phyloP scores from a whole-genome alignment of 2,113 vertebrate genomes.

The Melospiza georgiana region DNA sequence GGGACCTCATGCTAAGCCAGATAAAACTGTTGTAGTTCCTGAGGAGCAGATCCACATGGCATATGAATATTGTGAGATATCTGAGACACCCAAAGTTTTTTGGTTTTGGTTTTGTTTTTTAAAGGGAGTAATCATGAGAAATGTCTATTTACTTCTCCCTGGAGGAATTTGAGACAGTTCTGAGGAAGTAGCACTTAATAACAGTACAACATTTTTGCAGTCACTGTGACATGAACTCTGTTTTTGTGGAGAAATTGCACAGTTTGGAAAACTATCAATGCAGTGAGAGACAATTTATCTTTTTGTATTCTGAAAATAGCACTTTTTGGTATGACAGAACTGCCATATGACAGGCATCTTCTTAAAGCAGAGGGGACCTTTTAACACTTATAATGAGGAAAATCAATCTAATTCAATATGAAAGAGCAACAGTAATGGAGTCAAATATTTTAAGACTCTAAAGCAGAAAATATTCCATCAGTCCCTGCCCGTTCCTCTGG shows the following conservation, averaged over 20 bases:
- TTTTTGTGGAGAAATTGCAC: not conserved
- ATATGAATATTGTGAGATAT: not conserved
- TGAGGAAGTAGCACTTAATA: slow-evolving; percentile 39
- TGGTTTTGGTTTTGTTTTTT: not conserved
- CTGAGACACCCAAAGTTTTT: not conserved
- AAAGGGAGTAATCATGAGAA: not conserved
- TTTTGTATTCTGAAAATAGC: not conserved
- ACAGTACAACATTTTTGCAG: slow-evolving; percentile 14
- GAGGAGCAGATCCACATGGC: not conserved
- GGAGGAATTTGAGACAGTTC: not conserved
- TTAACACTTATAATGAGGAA: not conserved
- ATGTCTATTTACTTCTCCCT: slow-evolving; percentile 13
- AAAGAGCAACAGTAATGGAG: not conserved
- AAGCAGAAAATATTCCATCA: not conserved
- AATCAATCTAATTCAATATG: not conserved
- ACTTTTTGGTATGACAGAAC: not conserved
- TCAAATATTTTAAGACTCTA: not conserved
- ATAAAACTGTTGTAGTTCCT: not conserved
- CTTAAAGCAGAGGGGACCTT: not conserved
- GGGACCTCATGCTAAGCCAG: not conserved
- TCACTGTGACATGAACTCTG: not conserved
- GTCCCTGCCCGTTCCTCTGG: rapidly evolving
- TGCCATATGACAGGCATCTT: not conserved
- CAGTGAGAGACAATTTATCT: not conserved
- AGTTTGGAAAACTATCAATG: not conserved